A percentile compares a stretch with the other conserved stretches of the same genome.
These are phyloP conservation scores for Oreotrochilus melanogaster DNA, from an alignment of 2,113 vertebrate genomes.

Conservation along the genomic window DNA sequence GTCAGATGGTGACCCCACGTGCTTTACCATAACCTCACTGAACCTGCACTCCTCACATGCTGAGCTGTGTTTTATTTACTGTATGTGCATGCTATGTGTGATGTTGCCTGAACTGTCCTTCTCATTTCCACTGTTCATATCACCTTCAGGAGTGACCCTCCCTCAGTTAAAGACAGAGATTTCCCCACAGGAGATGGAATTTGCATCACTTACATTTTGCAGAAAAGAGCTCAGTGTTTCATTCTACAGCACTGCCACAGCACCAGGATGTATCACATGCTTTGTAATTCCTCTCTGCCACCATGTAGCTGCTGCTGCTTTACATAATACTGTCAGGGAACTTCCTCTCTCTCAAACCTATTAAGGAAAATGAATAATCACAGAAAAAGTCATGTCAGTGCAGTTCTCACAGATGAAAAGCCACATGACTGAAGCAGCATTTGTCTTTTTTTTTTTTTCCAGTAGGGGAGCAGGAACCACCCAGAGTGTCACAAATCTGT, in stretches of 20 bases:
- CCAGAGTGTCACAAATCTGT: not conserved
- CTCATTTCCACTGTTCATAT: not conserved
- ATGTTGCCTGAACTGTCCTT: not conserved
- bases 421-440: not conserved
- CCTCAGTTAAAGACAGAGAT: not conserved
- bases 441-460: not conserved
- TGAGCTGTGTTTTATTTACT: not conserved
- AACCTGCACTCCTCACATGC: not conserved
- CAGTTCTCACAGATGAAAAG: not conserved
- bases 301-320: not conserved
- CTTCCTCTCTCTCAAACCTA: not conserved
- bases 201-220: not conserved
- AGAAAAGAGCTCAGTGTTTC: not conserved
- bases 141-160: not conserved
- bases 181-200: not conserved
- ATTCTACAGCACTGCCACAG: not conserved
- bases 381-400: not conserved
- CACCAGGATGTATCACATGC: too few species aligned
- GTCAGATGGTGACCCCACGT: too few species aligned
- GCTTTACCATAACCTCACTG: too few species aligned
- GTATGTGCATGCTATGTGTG: too few species aligned
- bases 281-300: not conserved
- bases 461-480: not conserved
- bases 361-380: not conserved
- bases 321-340: not conserved